phyloP scores from a whole-genome alignment of 1,140 invertebrate genomes.

The Gyrodactylus bullatarudis region DNA sequence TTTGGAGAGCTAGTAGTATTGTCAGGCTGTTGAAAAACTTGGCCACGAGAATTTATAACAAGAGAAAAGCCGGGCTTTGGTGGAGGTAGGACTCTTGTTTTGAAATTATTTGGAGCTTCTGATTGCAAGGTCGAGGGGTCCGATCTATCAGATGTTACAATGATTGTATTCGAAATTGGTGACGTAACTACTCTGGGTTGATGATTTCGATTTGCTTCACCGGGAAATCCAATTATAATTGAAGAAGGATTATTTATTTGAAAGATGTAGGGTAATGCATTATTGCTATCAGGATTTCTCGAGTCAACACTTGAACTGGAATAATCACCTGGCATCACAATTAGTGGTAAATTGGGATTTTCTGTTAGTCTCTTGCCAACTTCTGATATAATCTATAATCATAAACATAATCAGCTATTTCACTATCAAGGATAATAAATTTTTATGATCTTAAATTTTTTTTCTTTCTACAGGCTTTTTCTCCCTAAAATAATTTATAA shows the following conservation, averaged over 20 bases:
- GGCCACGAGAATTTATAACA: not conserved
- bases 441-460: too few relatives aligned
- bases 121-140: not conserved
- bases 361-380: not conserved
- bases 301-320: too few relatives aligned
- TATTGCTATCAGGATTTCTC: not conserved
- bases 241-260: not conserved
- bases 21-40: not conserved
- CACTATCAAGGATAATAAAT: too few relatives aligned
- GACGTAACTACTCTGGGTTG: not conserved
- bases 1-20: too few relatives aligned
- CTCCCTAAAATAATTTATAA: too few relatives aligned
- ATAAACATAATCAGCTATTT: too few relatives aligned
- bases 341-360: not conserved
- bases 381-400: not conserved
- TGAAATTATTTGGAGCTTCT: not conserved
- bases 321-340: not conserved
- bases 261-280: not conserved
- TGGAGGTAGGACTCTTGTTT: not conserved
- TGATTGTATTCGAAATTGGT: not conserved
- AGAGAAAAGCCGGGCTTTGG: not conserved
- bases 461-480: too few relatives aligned
- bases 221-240: not conserved
- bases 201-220: not conserved
- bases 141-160: not conserved